phyloP scores from a whole-genome alignment of 2,797 vertebrate species.

The Buphagus erythrorhynchus region DNA sequence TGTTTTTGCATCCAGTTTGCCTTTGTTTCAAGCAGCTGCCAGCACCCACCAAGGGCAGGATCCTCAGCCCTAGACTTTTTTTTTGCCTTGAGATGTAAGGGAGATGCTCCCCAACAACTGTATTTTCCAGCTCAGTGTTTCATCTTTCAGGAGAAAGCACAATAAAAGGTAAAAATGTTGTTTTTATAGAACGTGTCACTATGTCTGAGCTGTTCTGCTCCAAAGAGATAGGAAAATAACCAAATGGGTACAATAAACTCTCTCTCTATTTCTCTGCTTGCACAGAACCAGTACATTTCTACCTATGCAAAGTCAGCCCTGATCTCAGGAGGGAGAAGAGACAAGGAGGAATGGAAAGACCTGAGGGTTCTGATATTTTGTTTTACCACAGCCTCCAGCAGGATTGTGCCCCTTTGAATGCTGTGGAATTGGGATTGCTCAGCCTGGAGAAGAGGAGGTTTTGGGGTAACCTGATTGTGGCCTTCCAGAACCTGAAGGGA shows the following conservation, averaged over 20 bases:
- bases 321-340: not conserved
- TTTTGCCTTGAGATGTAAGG: not conserved
- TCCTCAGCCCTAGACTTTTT: rapidly evolving
- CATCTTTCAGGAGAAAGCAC: not conserved
- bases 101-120: not conserved
- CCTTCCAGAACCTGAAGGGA: not conserved
- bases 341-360: not conserved
- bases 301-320: not conserved
- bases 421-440: not conserved
- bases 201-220: not conserved
- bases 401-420: not conserved
- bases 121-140: not conserved
- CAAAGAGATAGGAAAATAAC: not conserved
- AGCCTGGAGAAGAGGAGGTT: not conserved
- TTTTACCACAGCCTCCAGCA: not conserved
- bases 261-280: not conserved
- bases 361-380: not conserved
- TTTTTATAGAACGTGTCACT: not conserved
- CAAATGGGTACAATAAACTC: not conserved
- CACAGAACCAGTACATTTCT: not conserved
- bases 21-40: not conserved
- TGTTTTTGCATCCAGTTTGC: not conserved
- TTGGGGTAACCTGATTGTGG: not conserved
- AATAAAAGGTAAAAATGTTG: not conserved
- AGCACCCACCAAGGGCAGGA: not conserved